These are phyloP conservation scores for Stigmatopora argus DNA, from an alignment of 2,113 vertebrate genomes.

Conservation along the genomic window DNA sequence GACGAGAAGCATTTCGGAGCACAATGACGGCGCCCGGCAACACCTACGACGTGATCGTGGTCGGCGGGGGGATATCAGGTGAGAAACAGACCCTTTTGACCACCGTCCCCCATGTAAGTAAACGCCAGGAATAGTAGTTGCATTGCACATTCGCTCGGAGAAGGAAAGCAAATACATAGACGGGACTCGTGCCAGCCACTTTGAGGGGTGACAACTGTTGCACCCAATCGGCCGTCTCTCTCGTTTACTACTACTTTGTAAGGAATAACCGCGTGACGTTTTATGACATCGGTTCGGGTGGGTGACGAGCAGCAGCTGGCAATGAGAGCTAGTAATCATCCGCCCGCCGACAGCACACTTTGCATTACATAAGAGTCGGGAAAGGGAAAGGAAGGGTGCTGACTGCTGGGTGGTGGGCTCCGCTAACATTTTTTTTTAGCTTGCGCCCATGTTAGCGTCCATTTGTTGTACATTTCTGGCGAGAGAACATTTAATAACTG, in stretches of 20 bases:
- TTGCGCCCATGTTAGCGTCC: neutral
- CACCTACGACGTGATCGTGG: constrained; percentile 83
- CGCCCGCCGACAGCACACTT: constrained; percentile 12
- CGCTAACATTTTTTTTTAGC: neutral
- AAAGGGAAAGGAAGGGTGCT: neutral
- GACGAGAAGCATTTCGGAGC: constrained; percentile 10
- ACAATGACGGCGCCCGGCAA: constrained; percentile 73
- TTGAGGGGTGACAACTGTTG: constrained; percentile 39
- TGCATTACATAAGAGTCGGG: constrained; percentile 36
- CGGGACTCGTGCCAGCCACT: too few species aligned
- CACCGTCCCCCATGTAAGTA: too few species aligned
- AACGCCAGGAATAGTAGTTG: too few species aligned
- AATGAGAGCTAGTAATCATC: constrained; percentile 49
- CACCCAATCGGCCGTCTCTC: neutral
- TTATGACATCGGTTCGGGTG: neutral
- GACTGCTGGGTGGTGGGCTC: neutral
- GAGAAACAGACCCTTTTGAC: constrained; percentile 32
- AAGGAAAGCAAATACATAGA: neutral
- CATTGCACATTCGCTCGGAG: too few species aligned
- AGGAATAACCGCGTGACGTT: neutral
- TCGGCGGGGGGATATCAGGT: constrained; percentile 93
- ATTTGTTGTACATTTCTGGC: neutral
- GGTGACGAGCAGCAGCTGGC: neutral
- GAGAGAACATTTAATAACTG: neutral
- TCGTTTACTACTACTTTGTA: neutral